Conservation (phyloP, 92 coral and sea anemone genomes). For the Galaxea fascicularis region DNA sequence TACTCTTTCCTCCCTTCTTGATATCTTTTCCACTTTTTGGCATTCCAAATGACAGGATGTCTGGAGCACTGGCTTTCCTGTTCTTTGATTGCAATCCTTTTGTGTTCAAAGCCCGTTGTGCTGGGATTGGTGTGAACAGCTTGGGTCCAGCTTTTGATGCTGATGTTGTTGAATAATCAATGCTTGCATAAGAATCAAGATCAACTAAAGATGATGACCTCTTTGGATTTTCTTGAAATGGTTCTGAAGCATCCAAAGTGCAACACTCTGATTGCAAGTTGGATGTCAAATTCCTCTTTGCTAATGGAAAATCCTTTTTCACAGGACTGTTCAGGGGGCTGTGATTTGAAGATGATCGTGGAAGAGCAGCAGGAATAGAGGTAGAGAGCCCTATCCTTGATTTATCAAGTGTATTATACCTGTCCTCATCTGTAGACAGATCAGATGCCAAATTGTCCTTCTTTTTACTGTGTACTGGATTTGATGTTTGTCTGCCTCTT, state of each 20-base stretch:
- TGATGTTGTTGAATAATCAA: conserved; percentile 62
- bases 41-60: conserved; percentile 8
- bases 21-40: conserved; percentile 28
- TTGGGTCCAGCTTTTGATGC: conserved; percentile 30
- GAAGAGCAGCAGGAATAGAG: conserved; percentile 5
- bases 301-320: conserved; percentile 17
- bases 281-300: conserved; percentile 57
- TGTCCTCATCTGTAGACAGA: conserved; percentile 14
- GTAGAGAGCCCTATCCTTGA: conserved; percentile 1
- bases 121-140: conserved; percentile 36
- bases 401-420: conserved; percentile 41
- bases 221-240: conserved; percentile 13
- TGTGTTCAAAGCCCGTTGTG: conserved; percentile 13
- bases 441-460: conserved; percentile 2
- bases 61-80: conserved; percentile 76
- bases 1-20: conserved; percentile 28
- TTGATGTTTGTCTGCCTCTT: background rate
- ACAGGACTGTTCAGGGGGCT: conserved; percentile 6
- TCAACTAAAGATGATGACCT: conserved; percentile 61
- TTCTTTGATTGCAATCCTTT: conserved; percentile 42
- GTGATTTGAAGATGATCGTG: background rate
- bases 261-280: conserved; percentile 29
- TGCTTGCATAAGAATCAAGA: conserved; percentile 75
- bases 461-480: conserved; percentile 10
- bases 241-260: conserved; percentile 45